Base-by-base conservation (phyloP, 2,113 vertebrate genomes). In the Felis chaus region DNA sequence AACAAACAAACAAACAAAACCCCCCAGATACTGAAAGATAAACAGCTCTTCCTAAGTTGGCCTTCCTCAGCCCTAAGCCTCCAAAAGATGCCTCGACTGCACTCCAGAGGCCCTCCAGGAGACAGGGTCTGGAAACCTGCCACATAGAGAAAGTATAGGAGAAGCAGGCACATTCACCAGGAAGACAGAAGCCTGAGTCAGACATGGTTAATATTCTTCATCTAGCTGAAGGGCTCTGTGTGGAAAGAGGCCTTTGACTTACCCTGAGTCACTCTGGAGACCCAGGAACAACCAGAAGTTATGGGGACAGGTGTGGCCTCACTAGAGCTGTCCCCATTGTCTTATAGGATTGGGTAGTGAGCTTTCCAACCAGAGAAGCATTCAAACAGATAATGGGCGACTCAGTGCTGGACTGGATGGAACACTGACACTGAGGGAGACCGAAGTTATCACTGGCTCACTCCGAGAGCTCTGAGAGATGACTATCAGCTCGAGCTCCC, bases 391-490 rank as follows among this genome's bases (percentile, higher is more conserved):
- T 66, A 63, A 71, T 0, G 11, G n/a, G 55, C 0, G 1, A 68
- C 23, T 29, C 19, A 1, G 1, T 7, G 31, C n/a, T 85, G 39
- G 18, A 14, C 55, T 50, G 31, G 36, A 79, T 57, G 73, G 45
- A 21, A 68, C 65, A 80, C 10, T 6, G 25, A n/a, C 14, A 4
- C 63, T 0, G 23, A 68, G n/a, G 53, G 48, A 69, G 33, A 31
- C 7, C 36, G 2, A 41, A 65, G 69, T 4, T n/a, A 45, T 5
- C 1, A 0, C 33, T 63, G 50, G 66, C 19, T 68, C 19, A 8
- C 27, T 39, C 45, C 0, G 1, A 63, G 39, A 4, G 10, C 27
- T 39, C 53, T 0, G 1, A 69, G 48, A 4, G 10, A n/a, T 1
- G 48, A 57, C 39, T 53, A 6, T 18, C 36, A 65, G 80, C 76